A percentile compares a stretch with the other conserved stretches of the same genome.
Evolutionary conservation across 2,113 vertebrate genomes (phyloP).

Genomic region (Lucifuga dentata): DNA sequence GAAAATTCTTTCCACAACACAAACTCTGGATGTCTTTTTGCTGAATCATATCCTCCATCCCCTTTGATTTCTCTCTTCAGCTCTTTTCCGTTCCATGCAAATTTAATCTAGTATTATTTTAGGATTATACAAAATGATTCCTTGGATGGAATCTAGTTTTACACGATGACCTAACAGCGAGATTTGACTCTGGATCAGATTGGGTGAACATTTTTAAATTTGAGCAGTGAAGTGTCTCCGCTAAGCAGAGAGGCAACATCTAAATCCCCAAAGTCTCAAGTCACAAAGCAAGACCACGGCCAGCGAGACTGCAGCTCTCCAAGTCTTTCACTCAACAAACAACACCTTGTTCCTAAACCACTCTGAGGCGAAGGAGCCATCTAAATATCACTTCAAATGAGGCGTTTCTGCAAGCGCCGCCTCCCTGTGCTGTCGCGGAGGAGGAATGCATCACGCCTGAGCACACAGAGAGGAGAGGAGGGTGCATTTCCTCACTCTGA

Average conservation of each 20-base stretch:
- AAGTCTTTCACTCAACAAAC: constrained; percentile 26
- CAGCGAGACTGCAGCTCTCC: background rate
- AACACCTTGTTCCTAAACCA: constrained; percentile 41
- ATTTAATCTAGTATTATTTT: too few relatives aligned
- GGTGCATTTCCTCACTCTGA: background rate
- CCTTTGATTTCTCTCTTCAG: constrained; percentile 12
- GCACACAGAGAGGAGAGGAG: constrained; percentile 54
- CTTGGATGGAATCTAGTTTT: background rate
- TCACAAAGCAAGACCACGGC: constrained; percentile 6
- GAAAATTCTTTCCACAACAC: background rate
- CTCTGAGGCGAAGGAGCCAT: constrained; percentile 30
- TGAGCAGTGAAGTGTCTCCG: background rate
- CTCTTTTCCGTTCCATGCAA: constrained; percentile 51
- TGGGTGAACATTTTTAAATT: background rate
- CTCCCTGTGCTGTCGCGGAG: constrained; percentile 46
- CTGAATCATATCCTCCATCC: constrained; percentile 31
- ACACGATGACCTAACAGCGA: background rate
- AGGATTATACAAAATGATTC: too few relatives aligned
- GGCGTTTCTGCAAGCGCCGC: constrained; percentile 55
- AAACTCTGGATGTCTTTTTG: too few relatives aligned
- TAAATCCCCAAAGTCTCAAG: constrained; percentile 1
- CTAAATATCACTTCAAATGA: constrained; percentile 56
- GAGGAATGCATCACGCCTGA: constrained; percentile 69
- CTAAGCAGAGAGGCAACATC: background rate
- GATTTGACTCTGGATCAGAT: background rate